These are phyloP conservation scores for Anarhynchus alexandrinus DNA, from an alignment of 2,113 vertebrate genomes.

Conservation along the genomic window DNA sequence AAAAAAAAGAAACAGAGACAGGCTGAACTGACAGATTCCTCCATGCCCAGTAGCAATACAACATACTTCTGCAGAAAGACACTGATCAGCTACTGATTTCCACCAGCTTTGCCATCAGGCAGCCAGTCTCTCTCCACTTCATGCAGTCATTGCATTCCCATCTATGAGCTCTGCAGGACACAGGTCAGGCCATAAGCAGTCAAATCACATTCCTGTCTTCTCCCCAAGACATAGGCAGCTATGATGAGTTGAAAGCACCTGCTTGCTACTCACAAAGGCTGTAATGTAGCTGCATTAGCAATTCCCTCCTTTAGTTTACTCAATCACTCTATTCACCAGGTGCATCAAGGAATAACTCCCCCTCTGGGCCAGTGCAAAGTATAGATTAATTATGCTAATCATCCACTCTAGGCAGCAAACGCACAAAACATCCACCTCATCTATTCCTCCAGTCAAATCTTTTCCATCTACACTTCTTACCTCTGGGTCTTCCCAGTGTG, in stretches of 20 bases:
- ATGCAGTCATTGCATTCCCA: neutral
- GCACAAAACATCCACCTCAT: neutral
- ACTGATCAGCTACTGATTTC: neutral
- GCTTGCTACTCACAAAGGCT: neutral
- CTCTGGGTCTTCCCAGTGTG: neutral
- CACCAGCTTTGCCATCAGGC: neutral
- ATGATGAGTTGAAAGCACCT: neutral
- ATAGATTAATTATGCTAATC: conserved; percentile 51
- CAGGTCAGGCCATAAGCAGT: neutral
- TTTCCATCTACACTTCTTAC: neutral
- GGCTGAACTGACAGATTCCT: neutral
- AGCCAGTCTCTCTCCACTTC: neutral
- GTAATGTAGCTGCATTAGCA: neutral
- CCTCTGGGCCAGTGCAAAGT: neutral
- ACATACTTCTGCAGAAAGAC: neutral
- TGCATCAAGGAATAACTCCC: neutral
- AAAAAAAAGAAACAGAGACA: neutral
- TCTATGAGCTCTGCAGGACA: neutral
- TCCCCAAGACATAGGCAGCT: neutral
- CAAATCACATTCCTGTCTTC: neutral
- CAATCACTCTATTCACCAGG: conserved; percentile 1
- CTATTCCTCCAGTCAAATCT: neutral
- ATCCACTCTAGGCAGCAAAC: neutral
- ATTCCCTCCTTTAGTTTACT: conserved; percentile 14
- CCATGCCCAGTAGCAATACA: neutral